Base-by-base conservation (phyloP, 1,140 invertebrate species). In the Drosophila ercepeae region DNA sequence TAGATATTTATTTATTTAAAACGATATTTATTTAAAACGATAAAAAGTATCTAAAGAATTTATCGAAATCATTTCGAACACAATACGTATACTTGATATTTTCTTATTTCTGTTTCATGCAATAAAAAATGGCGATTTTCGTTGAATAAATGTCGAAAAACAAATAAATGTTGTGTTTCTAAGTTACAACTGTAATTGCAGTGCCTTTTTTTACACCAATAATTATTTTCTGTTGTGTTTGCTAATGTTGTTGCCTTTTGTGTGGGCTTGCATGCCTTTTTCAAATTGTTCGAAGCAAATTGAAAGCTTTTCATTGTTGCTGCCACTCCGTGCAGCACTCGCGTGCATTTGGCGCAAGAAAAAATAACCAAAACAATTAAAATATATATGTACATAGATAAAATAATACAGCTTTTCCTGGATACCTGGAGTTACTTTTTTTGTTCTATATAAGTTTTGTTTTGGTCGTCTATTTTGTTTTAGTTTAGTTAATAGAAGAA, bases 271-370 rank as follows among this genome's bases (percentile, higher is more conserved):
- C 34, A 58, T 82, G 58, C 63, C 77, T 52, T 65, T 65, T 77
- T 61, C 52, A 45, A 44, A 49, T 45, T 53, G 60, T 83, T 82
- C 68, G 73, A 64, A 49, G 57, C 68, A 45, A 67, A 78, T 84
- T 64, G 42, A 86, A 75, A 71, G 68, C 68, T 78, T 76, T 79
- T 67, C 39, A 42, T 63, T 39, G 23, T 41, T 27, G 51, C 18
- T 75, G 60, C 23, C 16, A 42, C 16, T 27, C 46, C 46, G 42
- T 49, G 36, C 19, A n/a, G 14, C 44, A 51, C 57, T 71, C 23
- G 27, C 54, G 45, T 77, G 59, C 50, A 54, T 25, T 73, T 70
- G 42, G 48, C 18, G 49, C 54, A 51, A 36, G 39, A 44, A 44
- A 27, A 27, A 44, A 45, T 16, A 9, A 18, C 4, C 16, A 42